phyloP scores from a whole-genome alignment of 2,888 invertebrate species.

The Acrobasis consociella region DNA sequence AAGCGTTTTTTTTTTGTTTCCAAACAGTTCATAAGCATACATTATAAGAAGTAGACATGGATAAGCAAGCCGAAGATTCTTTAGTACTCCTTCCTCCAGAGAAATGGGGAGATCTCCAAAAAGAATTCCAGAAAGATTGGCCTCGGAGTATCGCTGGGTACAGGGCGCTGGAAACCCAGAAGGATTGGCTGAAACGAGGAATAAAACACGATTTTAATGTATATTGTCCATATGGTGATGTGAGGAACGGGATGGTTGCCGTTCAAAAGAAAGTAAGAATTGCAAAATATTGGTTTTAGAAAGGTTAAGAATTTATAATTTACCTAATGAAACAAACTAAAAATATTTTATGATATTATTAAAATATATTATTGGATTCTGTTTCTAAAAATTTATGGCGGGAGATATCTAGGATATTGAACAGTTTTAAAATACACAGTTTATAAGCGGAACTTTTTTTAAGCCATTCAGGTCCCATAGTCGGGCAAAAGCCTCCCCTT shows the following conservation, averaged over 20 bases:
- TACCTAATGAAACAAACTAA: no score
- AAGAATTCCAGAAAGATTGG: conserved; percentile 14
- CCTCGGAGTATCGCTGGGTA: conserved; percentile 20
- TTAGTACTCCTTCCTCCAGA: conserved; percentile 12
- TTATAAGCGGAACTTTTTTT: no score
- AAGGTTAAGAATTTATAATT: no score
- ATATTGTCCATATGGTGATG: conserved; percentile 45
- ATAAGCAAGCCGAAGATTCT: background rate
- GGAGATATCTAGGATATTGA: no score
- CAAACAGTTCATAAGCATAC: background rate
- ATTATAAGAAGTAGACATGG: conserved; percentile 9
- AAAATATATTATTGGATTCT: no score
- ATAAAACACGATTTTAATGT: conserved; percentile 36
- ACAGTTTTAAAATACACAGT: no score
- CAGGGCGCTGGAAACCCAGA: conserved; percentile 14
- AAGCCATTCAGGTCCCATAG: no score
- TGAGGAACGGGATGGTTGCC: conserved; percentile 46
- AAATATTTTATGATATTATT: no score
- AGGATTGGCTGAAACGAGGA: conserved; percentile 9
- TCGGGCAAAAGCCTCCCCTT: no score
- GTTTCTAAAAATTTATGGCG: no score
- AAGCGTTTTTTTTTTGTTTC: background rate
- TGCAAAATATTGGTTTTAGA: background rate
- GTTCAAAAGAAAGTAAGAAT: conserved; percentile 36
- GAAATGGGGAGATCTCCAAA: conserved; percentile 19